phyloP scores from a whole-genome alignment of 2,113 vertebrate species.

The Marcusenius ussheri region DNA sequence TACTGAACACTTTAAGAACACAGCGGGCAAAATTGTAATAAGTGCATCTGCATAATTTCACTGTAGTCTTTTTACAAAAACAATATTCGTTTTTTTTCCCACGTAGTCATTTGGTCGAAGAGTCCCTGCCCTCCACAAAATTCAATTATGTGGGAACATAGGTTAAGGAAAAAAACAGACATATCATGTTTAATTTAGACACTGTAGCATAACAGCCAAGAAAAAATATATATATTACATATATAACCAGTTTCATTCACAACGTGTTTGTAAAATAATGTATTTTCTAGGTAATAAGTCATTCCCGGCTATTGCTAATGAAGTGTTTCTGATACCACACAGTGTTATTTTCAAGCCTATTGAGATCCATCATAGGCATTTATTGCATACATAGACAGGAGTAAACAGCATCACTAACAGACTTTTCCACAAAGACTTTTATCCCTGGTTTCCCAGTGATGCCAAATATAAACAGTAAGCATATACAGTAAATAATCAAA shows the following conservation, averaged over 20 bases:
- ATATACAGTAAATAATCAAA: neutral
- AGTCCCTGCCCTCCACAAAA: neutral
- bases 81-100: neutral
- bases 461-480: neutral
- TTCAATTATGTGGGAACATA: neutral
- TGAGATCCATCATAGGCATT: neutral
- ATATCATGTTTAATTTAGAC: constrained; percentile 1
- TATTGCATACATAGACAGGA: constrained; percentile 17
- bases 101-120: constrained; percentile 1
- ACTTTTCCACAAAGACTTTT: neutral
- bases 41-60: neutral
- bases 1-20: neutral
- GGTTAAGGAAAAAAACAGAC: neutral
- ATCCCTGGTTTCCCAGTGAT: neutral
- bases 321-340: neutral
- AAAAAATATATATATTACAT: neutral
- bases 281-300: neutral
- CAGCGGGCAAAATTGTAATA: neutral
- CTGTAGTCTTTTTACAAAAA: neutral
- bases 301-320: constrained; percentile 10
- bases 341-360: constrained; percentile 15
- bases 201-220: neutral
- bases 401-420: neutral
- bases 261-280: constrained; percentile 6
- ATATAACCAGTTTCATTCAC: constrained; percentile 11